Evolutionary conservation across 2,797 vertebrate species (phyloP), one percentile per base, ranked within the genome.

Genomic region (Acropternis orthonyx): DNA sequence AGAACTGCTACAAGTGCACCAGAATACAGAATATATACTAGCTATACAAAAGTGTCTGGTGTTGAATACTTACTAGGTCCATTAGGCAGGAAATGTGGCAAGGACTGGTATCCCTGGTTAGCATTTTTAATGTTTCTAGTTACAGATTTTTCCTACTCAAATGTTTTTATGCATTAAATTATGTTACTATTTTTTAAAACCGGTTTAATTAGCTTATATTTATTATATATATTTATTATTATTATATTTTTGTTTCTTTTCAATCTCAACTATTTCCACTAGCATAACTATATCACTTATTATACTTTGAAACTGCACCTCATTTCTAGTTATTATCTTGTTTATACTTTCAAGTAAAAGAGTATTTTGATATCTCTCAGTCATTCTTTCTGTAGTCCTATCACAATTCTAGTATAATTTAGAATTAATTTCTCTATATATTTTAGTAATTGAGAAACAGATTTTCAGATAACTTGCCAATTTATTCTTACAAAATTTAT

Each of bases 401-500:
- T 34, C 26, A 49, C 36, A 83, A 79, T 30, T 32, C 13, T 54
- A 63, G 16, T 24, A 56, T 27, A 63, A 81, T 58, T 89, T 67
- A 46, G 46, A 80, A 74, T 41, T 76, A 49, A 84, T 63, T 89
- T 85, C 46, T 75, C 36, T 36, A 37, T 37, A 43, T 48, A 73
- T 55, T 91, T 87, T 81, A 85, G 36, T 43, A 80, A 80, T 5
- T 65, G 65, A 83, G 62, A 89, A 94, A 91, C 36, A 85, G 56
- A 78, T 92, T 92, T 55, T 86, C 78, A 91, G 78, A 21, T 91
- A 92, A 74, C 78, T 85, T 81, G 83, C 37, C 77, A 87, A 82
- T 91, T 86, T 90, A 83, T 55, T 80, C 36, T 81, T 83, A 65
- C 5, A 74, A 91, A 73, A 85, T 89, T 49, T 65, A 69, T 66